Percentiles rank a stretch among this genome's conserved stretches.
Evolutionary conservation across 2,888 invertebrate genomes (phyloP).

Genomic region (Drosophila antonietae): DNA sequence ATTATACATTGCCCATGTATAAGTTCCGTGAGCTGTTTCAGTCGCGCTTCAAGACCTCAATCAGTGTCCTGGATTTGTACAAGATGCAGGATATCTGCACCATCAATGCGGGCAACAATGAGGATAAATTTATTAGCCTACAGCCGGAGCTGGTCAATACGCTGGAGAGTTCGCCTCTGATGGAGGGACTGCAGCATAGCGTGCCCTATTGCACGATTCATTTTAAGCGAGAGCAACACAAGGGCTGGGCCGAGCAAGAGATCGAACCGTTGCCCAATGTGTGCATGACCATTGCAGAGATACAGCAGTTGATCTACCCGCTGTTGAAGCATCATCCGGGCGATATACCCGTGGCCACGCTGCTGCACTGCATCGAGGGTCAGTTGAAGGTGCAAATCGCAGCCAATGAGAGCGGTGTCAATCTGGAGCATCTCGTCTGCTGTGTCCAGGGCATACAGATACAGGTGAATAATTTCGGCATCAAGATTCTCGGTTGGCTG

Average conservation of each 20-base stretch:
- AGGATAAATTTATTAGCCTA: slow-evolving; percentile 90
- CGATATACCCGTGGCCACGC: slow-evolving; percentile 83
- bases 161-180: slow-evolving; percentile 84
- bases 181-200: slow-evolving; percentile 85
- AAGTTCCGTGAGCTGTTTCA: slow-evolving; percentile 93
- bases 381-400: slow-evolving; percentile 80
- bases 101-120: slow-evolving; percentile 89
- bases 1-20: slow-evolving; percentile 90
- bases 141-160: slow-evolving; percentile 87
- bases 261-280: slow-evolving; percentile 88
- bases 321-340: slow-evolving; percentile 82
- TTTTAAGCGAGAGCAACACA: slow-evolving; percentile 86
- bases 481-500: slow-evolving; percentile 83
- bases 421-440: slow-evolving; percentile 94
- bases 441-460: slow-evolving; percentile 90
- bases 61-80: slow-evolving; percentile 89
- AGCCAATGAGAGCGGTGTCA: slow-evolving; percentile 89
- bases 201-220: slow-evolving; percentile 89
- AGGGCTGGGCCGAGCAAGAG: slow-evolving; percentile 92
- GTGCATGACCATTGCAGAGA: slow-evolving; percentile 83
- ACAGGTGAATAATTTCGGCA: slow-evolving; percentile 84
- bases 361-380: slow-evolving; percentile 83
- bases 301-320: slow-evolving; percentile 83
- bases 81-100: slow-evolving; percentile 91
- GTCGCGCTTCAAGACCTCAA: slow-evolving; percentile 90